Evolutionary conservation across 2,797 vertebrate species (phyloP), one percentile per base, ranked within the genome.

Genomic region (Tokudaia muenninki): DNA sequence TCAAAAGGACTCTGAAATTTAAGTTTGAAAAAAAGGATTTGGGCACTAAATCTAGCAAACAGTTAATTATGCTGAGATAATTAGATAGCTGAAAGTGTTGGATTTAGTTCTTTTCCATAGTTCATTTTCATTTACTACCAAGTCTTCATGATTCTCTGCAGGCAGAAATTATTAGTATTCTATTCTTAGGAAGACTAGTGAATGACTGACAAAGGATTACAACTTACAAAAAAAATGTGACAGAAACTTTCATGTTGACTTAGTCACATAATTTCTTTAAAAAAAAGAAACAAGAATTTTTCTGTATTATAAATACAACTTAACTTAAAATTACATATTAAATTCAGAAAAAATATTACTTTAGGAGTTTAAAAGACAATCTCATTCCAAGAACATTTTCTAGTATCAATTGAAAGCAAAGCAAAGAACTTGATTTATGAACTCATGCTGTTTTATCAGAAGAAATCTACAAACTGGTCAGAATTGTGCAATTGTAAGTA

Each of bases 91-190:
- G 82, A 97, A 97, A 96, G 59, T 65, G 83, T 47, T 97, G 82
- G 67, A 97, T 98, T 94, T 97, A 65, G 87, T 75, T 75, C 47
- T 95, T 97, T 97, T 96, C 95, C 97, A 17, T 55, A 77, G 96
- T 94, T 97, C 80, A 41, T 98, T 98, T 98, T 98, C 97, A 94
- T 97, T 97, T 98, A 97, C 96, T 97, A 97, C 37, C 78, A 97
- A 97, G 95, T 93, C 90, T 94, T 97, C 94, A 94, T 93, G 94
- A 93, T 90, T 98, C 93, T 98, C 97, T 96, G 65, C 90, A 98
- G 95, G 96, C 97, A 98, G 96, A 98, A 98, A 98, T 97, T 14
- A 98, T 98, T 98, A 98, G 87, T 93, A 77, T 97, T 97, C 95
- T 98, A 97, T 98, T 98, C 96, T 98, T 97, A 96, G 97, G 91